Evolutionary conservation across 2,888 invertebrate species (phyloP), one percentile per base, ranked within the genome.

Genomic region (Tetramorium bicarinatum): DNA sequence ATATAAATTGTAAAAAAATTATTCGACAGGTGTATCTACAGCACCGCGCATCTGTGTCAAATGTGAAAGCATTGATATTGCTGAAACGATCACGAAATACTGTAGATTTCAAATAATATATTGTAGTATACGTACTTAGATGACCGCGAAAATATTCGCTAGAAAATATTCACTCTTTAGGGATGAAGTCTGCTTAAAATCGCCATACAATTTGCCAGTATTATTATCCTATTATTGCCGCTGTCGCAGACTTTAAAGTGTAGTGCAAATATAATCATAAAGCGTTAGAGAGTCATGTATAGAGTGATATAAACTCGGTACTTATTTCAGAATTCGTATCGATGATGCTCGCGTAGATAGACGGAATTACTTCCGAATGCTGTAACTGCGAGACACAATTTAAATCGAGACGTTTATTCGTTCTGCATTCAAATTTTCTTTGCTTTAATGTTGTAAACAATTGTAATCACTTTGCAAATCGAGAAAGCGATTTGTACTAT

Each of bases 131-230:
- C 85, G 87, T 86, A 87, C 34, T 89, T 90, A 92, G 91, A 72
- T 79, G 79, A 84, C 91, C 87, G 85, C 59, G 84, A 85, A 87
- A 74, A 85, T 64, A 75, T 49, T 75, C 64, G 47, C 47, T 89
- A 85, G 83, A 84, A 86, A 76, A 85, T 75, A 75, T 61, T 75
- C 74, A 75, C 18, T 88, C 87, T 89, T 87, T 88, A 91, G 91
- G 85, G 89, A 92, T 86, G 83, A 91, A 91, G 89, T 90, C 90
- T 88, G 91, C 89, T 93, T 93, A 91, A 59, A 79, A 59, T 91
- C 91, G 94, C 94, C 94, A 95, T 94, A 94, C 94, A 90, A 93
- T 94, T 94, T 94, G 94, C 92, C 94, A 94, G 94, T 94, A 94
- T 94, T 94, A 95, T 91, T 94, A 94, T 90, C 91, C 90, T 93